Evolutionary conservation across 2,113 vertebrate species (phyloP), one percentile per base, ranked within the genome.

Genomic region (Piprites chloris): DNA sequence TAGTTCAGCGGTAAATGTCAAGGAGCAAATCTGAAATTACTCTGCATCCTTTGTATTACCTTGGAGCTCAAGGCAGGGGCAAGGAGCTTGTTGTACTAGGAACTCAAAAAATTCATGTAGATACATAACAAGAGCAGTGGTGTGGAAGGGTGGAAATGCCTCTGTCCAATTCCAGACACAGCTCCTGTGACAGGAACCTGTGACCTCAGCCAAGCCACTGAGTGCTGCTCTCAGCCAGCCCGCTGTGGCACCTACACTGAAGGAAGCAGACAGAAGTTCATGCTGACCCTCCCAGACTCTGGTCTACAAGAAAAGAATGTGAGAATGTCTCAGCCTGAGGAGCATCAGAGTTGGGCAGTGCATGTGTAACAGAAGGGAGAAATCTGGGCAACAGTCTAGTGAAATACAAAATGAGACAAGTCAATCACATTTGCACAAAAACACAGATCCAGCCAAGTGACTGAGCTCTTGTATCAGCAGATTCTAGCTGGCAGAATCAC

Each of bases 361-460:
- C 52, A 2, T 12, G 47, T 39, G 59, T 20, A 81, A 90, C 94
- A 95, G 90, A 95, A 96, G 76, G 95, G 72, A 93, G 65, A 95
- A 96, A 95, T 89, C 80, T 92, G 86, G 83, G 61, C 76, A 89
- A 35, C 35, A 92, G 83, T 52, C 66, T 90, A 93, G 76, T 50
- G 68, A 93, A 87, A 95, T n/a, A 55, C 12, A 62, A 95, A 90
- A 90, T 65, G 83, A 95, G 91, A 78, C 79, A 86, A 88, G 83
- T 86, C 83, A 74, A 74, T 88, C 79, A 90, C 47, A 59, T 93
- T 92, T 71, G 76, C 86, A 93, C 72, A 92, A 90, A 89, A 96
- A 74, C 90, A 93, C 30, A 71, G 79, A 86, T 53, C 47, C 55
- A 89, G 89, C 86, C 94, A 95, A 92, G 71, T 59, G 65, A 74